phyloP scores from a whole-genome alignment of 2,113 vertebrate species.

The Protomyctophum bolini region DNA sequence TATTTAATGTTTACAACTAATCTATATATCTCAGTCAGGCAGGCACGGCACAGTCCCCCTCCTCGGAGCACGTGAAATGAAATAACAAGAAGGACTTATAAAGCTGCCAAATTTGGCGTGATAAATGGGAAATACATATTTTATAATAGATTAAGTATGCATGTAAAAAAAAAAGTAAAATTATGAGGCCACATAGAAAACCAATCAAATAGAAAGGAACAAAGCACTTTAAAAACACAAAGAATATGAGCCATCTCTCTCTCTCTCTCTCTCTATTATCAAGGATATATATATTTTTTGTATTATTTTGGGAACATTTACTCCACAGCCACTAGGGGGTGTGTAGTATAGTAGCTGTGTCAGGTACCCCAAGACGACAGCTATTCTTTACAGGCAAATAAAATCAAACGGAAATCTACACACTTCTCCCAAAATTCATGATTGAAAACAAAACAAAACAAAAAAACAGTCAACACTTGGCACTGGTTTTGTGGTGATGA shows the following conservation, averaged over 20 bases:
- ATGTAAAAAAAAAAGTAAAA: slow-evolving; percentile 36
- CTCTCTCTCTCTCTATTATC: not conserved
- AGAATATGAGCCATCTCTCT: slow-evolving; percentile 45
- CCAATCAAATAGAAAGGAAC: slow-evolving; percentile 33
- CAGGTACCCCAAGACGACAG: slow-evolving; percentile 61
- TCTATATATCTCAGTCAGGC: slow-evolving; percentile 63
- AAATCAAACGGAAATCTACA: slow-evolving; percentile 38
- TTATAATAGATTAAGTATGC: slow-evolving; percentile 44
- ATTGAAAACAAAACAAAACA: slow-evolving; percentile 26
- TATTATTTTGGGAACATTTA: slow-evolving; percentile 38
- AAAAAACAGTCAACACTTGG: slow-evolving; percentile 49
- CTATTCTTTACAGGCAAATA: slow-evolving; percentile 44
- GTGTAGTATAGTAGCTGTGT: slow-evolving; percentile 56
- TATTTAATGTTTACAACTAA: slow-evolving; percentile 52
- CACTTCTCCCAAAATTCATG: slow-evolving; percentile 32
- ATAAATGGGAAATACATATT: slow-evolving; percentile 26
- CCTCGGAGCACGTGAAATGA: slow-evolving; percentile 43
- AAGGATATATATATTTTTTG: too few species aligned
- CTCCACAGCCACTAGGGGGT: slow-evolving; percentile 49
- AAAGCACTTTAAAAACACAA: slow-evolving; percentile 56
- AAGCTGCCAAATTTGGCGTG: slow-evolving; percentile 64
- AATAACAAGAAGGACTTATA: slow-evolving; percentile 32
- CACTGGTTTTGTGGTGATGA: slow-evolving; percentile 31
- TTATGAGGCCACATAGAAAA: slow-evolving; percentile 59
- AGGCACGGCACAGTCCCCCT: slow-evolving; percentile 42